Base-by-base conservation (phyloP, 2,888 invertebrate species). In the Torymus tubicola region DNA sequence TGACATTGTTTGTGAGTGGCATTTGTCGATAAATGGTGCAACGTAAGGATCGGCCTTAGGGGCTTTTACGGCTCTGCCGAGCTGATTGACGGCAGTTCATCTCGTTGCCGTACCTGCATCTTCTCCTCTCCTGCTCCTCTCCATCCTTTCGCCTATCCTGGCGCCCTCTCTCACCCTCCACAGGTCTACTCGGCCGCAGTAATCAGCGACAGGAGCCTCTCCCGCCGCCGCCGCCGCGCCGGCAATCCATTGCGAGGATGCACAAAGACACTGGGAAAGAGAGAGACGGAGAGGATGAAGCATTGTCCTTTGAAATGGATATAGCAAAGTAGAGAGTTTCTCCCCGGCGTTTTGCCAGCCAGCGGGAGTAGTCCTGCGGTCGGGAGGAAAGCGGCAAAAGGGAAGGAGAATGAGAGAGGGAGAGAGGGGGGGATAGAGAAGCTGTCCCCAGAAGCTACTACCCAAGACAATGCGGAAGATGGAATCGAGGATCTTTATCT, bases 11-110 rank as follows among this genome's bases (percentile, higher is more conserved):
- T 85, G 82, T 82, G 83, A 82, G 83, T 83, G 84, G 82, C 83
- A 84, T 82, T 85, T 83, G 82, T 83, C 83, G 81, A 84, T 85
- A 85, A 87, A 85, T 82, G 84, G 81, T 83, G 84, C 83, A 85
- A 84, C 86, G 83, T 80, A 83, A 74, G 84, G 83, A 85, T 86
- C 86, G 83, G 85, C 84, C 86, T 84, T 84, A 85, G 84, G 82
- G 84, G 85, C 86, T 87, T 88, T 77, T 74, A 81, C 69, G 55
- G n/a, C 60, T 85, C 85, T 86, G 84, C 83, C 71, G 82, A 82
- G 67, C 85, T 88, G 88, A 88, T 88, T 87, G 87, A 89, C 87
- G 87, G 86, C 84, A 83, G 80, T 82, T 83, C 78, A 80, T 86
- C 84, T 84, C 84, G 78, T 83, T 84, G 82, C 74, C 76, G 70